Base-by-base conservation (phyloP, 2,888 invertebrate species). In the Scelioninae gen. 1 region DNA sequence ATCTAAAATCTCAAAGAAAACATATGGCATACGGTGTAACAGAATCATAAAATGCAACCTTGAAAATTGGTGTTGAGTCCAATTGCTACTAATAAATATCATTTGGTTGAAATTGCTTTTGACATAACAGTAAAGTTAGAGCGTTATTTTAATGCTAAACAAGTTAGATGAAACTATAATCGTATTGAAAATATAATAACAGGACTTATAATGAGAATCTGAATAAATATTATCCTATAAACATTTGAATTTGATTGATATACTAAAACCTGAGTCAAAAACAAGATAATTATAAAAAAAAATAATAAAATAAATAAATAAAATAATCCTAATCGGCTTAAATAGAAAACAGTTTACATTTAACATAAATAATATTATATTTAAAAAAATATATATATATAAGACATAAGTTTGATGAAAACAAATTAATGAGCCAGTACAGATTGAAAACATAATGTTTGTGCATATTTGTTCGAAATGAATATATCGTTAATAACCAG, bases 41-140 rank as follows among this genome's bases (percentile, higher is more conserved):
- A 16, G 47, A 56, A 56, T 65, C 65, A 56, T 55, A 65, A 65
- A 65, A 49, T 43, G 56, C 56, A 75, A 56, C 75, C 75, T 75
- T 75, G 75, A 75, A 75, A 65, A 75, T 56, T 40, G 23, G 49
- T 45, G 56, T 47, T 38, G 23, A 29, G 40, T 40, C 8, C 29
- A 53, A 66, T 66, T 66, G 40, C 66, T 6, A 34, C 29, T 34
- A 34, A 47, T 47, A 47, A 47, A 47, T 32, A 63, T 32, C 16
- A 32, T 13, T 45, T 7, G 62, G 16, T 62, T 40, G 40, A 40
- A 58, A 43, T 58, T 40, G 29, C 40, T 16, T 40, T 32, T 13
- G 23, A 43, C 40, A 32, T 55, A 58, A 43, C 38, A 11, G 16
- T 10, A 2, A 10, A 40, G 23, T 29, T 40, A 3, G 4, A 23